A percentile compares a stretch with the other conserved stretches of the same genome.
Conservation (phyloP, 2,888 invertebrate genomes). For the Unio delphinus region DNA sequence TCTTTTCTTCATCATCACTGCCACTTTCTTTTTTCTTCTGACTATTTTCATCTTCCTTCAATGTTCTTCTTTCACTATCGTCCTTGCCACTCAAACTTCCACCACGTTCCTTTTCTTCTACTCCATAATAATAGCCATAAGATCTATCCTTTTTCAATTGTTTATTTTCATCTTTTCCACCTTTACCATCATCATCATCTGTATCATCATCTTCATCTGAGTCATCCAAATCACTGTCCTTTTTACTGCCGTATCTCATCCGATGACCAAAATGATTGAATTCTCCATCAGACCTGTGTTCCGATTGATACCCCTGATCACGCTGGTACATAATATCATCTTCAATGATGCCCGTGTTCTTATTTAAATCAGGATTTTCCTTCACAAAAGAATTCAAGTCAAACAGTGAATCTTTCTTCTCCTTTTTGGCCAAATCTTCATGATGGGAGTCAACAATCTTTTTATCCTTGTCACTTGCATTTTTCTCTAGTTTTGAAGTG, state of each 20-base stretch:
- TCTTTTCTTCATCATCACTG: conserved; percentile 10
- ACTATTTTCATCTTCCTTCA: conserved; percentile 10
- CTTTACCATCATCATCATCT: conserved; percentile 10
- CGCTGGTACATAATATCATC: no score
- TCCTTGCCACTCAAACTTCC: conserved; percentile 6
- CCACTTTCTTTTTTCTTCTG: conserved; percentile 9
- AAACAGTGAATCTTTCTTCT: background rate
- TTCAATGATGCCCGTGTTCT: conserved; percentile 27
- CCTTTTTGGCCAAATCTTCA: no score
- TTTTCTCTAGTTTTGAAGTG: no score
- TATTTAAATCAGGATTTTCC: conserved; percentile 32
- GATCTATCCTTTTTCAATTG: conserved; percentile 4
- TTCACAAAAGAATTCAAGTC: conserved; percentile 23
- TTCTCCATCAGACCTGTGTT: no score
- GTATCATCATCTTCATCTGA: background rate
- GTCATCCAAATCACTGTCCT: background rate
- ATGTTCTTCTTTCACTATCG: conserved; percentile 5
- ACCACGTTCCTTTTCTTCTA: conserved; percentile 7
- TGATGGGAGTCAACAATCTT: no score
- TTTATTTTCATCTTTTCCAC: conserved; percentile 1
- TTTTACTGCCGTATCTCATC: no score
- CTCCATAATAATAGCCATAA: conserved; percentile 10
- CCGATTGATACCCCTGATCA: no score
- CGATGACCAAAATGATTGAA: no score
- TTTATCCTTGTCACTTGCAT: no score